Percentiles rank a stretch among this genome's conserved stretches.
Conservation (phyloP, 1,140 invertebrate genomes). For the Anadara kagoshimensis region DNA sequence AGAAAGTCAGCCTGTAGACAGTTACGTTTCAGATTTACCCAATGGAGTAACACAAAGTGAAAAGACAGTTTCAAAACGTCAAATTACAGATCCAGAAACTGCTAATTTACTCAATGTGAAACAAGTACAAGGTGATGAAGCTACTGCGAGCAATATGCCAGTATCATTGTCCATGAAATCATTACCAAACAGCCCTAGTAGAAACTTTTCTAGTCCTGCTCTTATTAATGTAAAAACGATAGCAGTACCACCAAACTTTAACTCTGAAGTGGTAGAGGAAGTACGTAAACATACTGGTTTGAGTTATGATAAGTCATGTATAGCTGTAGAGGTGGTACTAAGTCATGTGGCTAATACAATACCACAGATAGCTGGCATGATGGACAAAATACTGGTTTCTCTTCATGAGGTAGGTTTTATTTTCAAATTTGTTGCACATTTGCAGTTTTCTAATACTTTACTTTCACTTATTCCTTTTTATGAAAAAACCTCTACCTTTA, state of each 20-base stretch:
- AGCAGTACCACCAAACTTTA: conserved; percentile 47
- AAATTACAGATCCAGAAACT: too few species aligned
- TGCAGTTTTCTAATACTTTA: not conserved
- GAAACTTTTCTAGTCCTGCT: conserved; percentile 17
- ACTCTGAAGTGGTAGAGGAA: conserved; percentile 70
- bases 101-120: too few species aligned
- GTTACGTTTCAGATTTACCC: too few species aligned
- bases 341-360: conserved; percentile 63
- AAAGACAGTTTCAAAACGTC: too few species aligned
- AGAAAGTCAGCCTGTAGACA: too few species aligned
- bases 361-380: conserved; percentile 53
- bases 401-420: conserved; percentile 48
- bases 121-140: conserved; percentile 9
- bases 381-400: conserved; percentile 56
- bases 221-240: conserved; percentile 36
- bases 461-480: not conserved
- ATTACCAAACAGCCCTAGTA: conserved; percentile 24
- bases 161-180: not conserved
- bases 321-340: conserved; percentile 87
- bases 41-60: too few species aligned
- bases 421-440: not conserved
- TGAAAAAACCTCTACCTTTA: not conserved
- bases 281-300: conserved; percentile 88
- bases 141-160: not conserved
- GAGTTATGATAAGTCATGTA: conserved; percentile 89